A percentile compares a stretch with the other conserved stretches of the same genome.
Evolutionary conservation across 2,888 invertebrate genomes (phyloP).

Genomic region (Himalopsyche anomala): DNA sequence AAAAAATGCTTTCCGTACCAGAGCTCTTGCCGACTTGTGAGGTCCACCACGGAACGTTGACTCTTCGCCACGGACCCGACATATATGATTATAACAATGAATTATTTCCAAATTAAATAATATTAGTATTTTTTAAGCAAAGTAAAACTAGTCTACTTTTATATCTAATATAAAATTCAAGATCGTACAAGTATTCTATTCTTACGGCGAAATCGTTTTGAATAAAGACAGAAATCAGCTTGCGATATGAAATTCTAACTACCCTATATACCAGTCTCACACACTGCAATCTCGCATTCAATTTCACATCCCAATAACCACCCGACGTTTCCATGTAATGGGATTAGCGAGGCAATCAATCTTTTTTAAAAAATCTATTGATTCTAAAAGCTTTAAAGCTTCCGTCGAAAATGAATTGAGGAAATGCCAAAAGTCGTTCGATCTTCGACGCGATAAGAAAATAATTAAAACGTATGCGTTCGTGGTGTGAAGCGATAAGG

Average conservation of each 20-base stretch:
- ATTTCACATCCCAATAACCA: conserved; percentile 5
- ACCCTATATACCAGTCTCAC: not conserved
- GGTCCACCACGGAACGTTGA: too few species aligned
- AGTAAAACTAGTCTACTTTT: too few species aligned
- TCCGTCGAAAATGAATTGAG: not conserved
- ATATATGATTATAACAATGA: too few species aligned
- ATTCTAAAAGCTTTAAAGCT: not conserved
- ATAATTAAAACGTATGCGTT: not conserved
- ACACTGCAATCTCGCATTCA: not conserved
- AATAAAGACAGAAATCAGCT: not conserved
- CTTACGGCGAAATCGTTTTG: too few species aligned
- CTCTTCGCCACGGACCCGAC: too few species aligned
- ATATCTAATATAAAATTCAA: too few species aligned
- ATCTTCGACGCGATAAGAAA: not conserved
- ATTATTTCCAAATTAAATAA: too few species aligned
- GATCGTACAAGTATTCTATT: too few species aligned
- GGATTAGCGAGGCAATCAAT: conserved; percentile 9
- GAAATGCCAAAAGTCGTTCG: not conserved
- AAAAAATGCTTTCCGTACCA: too few species aligned
- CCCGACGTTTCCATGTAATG: not conserved
- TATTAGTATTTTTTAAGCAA: too few species aligned
- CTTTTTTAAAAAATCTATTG: conserved; percentile 4
- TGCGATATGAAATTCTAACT: not conserved
- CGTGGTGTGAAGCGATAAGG: not conserved
- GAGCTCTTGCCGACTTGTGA: too few species aligned